Base-by-base conservation (phyloP, 2,113 vertebrate species). In the Lophura nycthemera region DNA sequence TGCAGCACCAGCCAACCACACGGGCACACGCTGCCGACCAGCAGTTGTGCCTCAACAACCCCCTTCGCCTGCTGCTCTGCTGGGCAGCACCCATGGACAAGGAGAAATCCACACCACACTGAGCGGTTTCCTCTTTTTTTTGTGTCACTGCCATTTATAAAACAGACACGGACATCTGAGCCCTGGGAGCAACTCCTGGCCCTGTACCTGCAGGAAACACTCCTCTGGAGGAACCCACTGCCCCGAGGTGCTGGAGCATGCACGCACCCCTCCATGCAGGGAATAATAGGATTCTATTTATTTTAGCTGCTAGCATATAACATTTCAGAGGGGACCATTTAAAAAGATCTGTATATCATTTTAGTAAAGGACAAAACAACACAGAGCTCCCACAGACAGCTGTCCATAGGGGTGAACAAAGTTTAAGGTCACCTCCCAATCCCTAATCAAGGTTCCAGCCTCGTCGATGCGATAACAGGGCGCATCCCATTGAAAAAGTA, bases 371-470 rank as follows among this genome's bases (percentile, higher is more conserved):
- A 10, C 29, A 88, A 75, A 77, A n/a, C 56, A 66, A 0, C 24
- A 61, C 10, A 89, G n/a, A 8, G 38, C 47, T 91, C 82, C 38
- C 69, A 64, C 42, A 71, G 56, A 65, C n/a, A 76, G 67, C 67
- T 25, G 32, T 43, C 77, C 47, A 56, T 64, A 4, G 25, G 25
- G 38, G 57, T 8, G 14, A 38, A 43, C 86, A 52, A 83, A 88
- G 76, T 75, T 95, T 90, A 95, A 69, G 76, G 91, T 93, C 94
- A 92, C 54, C 64, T 91, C 83, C 78, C 65, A 15, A 18, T 43
- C 60, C 17, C 45, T 61, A n/a, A 87, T 40, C 84, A 75, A 91
- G 80, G 70, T 85, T 79, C 76, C 0, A 1, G 79, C 72, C 70
- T 65, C 42, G 47, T 2, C 82, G 60, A 89, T 40, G 85, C 50